These are phyloP conservation scores for Remorina albescens DNA, from an alignment of 2,797 vertebrate genomes.

Conservation along the genomic window DNA sequence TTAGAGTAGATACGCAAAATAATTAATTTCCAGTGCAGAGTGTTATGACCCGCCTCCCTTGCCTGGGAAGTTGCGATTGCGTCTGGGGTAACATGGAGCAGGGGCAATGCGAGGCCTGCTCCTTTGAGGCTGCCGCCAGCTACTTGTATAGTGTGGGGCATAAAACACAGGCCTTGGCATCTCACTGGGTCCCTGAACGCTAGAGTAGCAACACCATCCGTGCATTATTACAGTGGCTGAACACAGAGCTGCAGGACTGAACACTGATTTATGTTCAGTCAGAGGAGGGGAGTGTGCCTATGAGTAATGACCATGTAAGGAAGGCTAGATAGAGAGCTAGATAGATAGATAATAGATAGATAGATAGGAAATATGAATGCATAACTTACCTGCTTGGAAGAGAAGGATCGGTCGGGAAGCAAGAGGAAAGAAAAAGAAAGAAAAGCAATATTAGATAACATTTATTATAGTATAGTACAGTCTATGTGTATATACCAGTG, in stretches of 20 bases:
- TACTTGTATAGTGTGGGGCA: slow-evolving; percentile 61
- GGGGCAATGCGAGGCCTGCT: slow-evolving; percentile 57
- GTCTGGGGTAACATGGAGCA: slow-evolving; percentile 58
- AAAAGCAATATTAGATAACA: slow-evolving; percentile 7
- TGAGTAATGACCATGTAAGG: slow-evolving; percentile 31
- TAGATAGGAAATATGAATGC: slow-evolving; percentile 11
- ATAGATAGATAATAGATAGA: slow-evolving; percentile 12
- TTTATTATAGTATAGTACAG: background rate
- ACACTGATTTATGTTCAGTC: slow-evolving; percentile 65
- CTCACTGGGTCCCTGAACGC: slow-evolving; percentile 58
- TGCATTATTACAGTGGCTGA: slow-evolving; percentile 70
- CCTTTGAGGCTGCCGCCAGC: slow-evolving; percentile 59
- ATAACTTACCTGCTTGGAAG: slow-evolving; percentile 68
- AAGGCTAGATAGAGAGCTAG: slow-evolving; percentile 1
- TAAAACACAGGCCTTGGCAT: slow-evolving; percentile 68
- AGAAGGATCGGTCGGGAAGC: slow-evolving; percentile 13
- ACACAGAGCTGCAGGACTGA: slow-evolving; percentile 49
- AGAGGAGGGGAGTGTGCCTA: slow-evolving; percentile 35
- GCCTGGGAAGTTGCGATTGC: slow-evolving; percentile 56
- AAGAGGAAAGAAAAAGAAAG: slow-evolving; percentile 21
- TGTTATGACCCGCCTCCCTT: slow-evolving; percentile 45
- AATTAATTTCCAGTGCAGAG: slow-evolving; percentile 62
- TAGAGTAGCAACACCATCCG: slow-evolving; percentile 67
- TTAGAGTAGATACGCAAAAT: slow-evolving; percentile 56
- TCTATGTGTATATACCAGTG: too few relatives aligned